phyloP scores from a whole-genome alignment of 1,140 invertebrate genomes.

The Ditylenchus dipsaci region DNA sequence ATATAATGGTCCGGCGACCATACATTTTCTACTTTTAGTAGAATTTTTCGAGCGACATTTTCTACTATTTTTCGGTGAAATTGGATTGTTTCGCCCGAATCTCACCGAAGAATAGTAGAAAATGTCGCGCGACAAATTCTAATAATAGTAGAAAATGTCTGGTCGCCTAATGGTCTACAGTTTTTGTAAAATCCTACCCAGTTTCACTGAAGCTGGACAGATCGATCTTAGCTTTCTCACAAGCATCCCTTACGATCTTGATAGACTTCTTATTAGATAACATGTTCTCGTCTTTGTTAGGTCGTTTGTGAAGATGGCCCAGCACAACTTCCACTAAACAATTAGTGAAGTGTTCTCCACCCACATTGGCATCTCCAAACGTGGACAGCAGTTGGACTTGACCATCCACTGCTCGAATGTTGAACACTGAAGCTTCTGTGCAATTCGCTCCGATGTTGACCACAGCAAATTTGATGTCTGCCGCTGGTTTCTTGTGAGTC shows the following conservation, averaged over 20 bases:
- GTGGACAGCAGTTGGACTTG: constrained; percentile 1
- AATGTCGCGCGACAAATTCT: too few relatives aligned
- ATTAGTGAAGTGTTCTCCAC: not conserved
- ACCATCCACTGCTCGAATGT: not conserved
- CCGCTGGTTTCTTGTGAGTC: not conserved
- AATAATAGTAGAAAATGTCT: too few relatives aligned
- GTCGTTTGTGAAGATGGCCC: not conserved
- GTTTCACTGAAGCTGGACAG: not conserved
- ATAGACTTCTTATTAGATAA: not conserved
- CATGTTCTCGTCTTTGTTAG: not conserved
- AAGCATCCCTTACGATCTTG: not conserved
- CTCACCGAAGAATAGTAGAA: too few relatives aligned
- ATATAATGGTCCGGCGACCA: not conserved
- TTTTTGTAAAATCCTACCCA: not conserved
- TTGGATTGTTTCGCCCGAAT: too few relatives aligned
- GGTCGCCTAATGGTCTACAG: too few relatives aligned
- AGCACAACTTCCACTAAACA: not conserved
- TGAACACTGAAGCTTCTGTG: not conserved
- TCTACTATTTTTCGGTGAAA: too few relatives aligned
- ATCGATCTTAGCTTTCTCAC: not conserved
- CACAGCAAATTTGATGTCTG: not conserved
- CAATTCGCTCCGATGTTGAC: not conserved
- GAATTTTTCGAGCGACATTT: too few relatives aligned
- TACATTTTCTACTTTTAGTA: too few relatives aligned
- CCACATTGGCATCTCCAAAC: not conserved